Evolutionary conservation across 2,888 invertebrate species (phyloP).

Genomic region (Drosophila nr. perissopoda): DNA sequence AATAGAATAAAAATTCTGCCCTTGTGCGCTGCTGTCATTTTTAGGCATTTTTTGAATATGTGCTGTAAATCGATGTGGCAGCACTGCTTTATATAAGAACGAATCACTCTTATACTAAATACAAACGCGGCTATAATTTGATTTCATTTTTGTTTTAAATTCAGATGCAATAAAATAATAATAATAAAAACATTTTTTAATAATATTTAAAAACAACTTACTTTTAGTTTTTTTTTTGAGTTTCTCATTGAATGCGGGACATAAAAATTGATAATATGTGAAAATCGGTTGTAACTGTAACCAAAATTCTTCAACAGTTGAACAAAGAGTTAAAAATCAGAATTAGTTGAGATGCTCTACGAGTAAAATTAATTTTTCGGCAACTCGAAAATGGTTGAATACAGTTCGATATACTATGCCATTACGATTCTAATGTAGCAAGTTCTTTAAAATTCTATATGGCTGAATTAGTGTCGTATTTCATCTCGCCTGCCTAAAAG

Average conservation of each 20-base stretch:
- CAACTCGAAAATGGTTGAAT: not conserved
- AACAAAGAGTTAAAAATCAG: not conserved
- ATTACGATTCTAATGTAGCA: not conserved
- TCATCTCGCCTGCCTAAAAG: not conserved
- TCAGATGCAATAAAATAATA: not conserved
- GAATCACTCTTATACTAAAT: not conserved
- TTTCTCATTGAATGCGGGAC: not conserved
- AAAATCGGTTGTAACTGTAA: not conserved
- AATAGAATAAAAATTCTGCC: slow-evolving; percentile 23
- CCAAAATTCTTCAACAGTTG: not conserved
- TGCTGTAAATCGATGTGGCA: not conserved
- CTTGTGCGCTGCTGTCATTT: slow-evolving; percentile 16
- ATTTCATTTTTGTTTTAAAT: not conserved
- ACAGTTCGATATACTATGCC: not conserved
- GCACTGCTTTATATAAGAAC: slow-evolving; percentile 4
- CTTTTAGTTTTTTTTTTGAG: not conserved
- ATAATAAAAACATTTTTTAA: fast-evolving
- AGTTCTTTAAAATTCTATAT: not conserved
- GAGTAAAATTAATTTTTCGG: not conserved
- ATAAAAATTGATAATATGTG: not conserved
- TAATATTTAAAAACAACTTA: not conserved
- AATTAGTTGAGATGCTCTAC: not conserved
- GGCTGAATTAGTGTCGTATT: not conserved
- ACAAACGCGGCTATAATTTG: not conserved
- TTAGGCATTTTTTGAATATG: slow-evolving; percentile 13